A percentile compares a stretch with the other conserved stretches of the same genome.
Evolutionary conservation across 2,888 invertebrate species (phyloP).

Genomic region (Oscheius sp.): DNA sequence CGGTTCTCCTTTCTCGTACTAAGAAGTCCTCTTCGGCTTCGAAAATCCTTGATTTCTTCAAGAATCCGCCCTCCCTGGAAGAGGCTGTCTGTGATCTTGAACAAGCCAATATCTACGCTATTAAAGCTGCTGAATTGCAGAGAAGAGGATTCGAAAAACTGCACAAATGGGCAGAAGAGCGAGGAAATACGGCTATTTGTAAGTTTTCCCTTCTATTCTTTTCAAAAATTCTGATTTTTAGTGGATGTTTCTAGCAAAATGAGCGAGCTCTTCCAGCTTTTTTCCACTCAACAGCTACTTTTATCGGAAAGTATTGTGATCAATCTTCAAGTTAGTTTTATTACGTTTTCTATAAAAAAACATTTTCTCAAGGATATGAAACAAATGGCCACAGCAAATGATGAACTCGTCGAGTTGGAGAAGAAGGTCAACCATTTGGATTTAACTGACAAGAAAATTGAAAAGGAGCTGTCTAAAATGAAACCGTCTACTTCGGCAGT

Average conservation of each 20-base stretch:
- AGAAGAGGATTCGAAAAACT: slow-evolving; percentile 10
- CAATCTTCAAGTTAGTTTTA: background rate
- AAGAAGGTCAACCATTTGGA: background rate
- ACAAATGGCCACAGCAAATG: background rate
- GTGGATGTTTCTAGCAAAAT: background rate
- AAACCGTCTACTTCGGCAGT: background rate
- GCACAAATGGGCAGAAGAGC: background rate
- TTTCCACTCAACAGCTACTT: background rate
- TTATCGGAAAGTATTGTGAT: background rate
- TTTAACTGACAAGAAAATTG: background rate
- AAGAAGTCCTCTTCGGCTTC: slow-evolving; percentile 10
- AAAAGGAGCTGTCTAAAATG: background rate
- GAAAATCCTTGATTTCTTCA: background rate
- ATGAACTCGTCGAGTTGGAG: background rate
- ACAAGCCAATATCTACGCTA: background rate
- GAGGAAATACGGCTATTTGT: slow-evolving; percentile 2
- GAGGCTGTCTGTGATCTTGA: background rate
- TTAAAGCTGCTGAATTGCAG: slow-evolving; percentile 6
- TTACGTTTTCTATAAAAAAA: too few species aligned
- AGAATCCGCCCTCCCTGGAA: background rate
- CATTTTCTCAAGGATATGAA: background rate
- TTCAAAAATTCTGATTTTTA: background rate
- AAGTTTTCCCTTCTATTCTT: background rate
- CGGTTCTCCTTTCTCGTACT: background rate
- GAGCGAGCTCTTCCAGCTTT: background rate